Percentiles rank a stretch among this genome's conserved stretches.
Conservation (phyloP, 1,140 invertebrate genomes). For the Aphaenogaster ashmeadi region DNA sequence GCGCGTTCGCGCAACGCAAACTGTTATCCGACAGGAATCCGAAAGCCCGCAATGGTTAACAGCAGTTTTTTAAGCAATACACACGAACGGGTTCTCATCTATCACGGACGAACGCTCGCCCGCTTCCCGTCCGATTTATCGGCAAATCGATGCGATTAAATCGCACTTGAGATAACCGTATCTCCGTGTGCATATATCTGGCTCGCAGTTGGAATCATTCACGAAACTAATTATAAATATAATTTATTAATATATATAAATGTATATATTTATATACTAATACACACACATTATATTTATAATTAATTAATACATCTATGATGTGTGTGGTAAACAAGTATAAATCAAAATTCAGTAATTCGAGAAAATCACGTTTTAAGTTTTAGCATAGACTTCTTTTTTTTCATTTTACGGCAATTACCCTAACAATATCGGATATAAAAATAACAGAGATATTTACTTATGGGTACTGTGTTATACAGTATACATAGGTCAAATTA, state of each 20-base stretch:
- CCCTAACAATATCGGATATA: too few species aligned
- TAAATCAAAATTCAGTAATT: too few species aligned
- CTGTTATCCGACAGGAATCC: conserved; percentile 55
- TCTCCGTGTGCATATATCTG: too few species aligned
- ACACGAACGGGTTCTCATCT: conserved; percentile 31
- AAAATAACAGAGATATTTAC: too few species aligned
- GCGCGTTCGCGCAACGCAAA: conserved; percentile 39
- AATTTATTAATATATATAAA: neutral
- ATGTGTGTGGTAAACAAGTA: too few species aligned
- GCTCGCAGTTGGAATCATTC: neutral
- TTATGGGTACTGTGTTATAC: too few species aligned
- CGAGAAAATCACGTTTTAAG: too few species aligned
- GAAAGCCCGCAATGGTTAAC: conserved; percentile 52
- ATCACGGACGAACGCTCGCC: neutral
- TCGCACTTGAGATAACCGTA: conserved; percentile 31
- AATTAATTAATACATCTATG: too few species aligned
- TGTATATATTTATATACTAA: neutral
- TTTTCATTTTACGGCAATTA: too few species aligned
- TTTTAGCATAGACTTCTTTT: too few species aligned
- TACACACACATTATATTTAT: neutral
- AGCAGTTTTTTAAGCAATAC: conserved; percentile 47
- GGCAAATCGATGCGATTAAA: conserved; percentile 46
- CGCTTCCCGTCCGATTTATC: conserved; percentile 1
- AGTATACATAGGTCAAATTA: too few species aligned
- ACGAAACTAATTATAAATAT: neutral